These are phyloP conservation scores for Eurytoma adleriae DNA, from an alignment of 2,888 invertebrate genomes.

Conservation along the genomic window DNA sequence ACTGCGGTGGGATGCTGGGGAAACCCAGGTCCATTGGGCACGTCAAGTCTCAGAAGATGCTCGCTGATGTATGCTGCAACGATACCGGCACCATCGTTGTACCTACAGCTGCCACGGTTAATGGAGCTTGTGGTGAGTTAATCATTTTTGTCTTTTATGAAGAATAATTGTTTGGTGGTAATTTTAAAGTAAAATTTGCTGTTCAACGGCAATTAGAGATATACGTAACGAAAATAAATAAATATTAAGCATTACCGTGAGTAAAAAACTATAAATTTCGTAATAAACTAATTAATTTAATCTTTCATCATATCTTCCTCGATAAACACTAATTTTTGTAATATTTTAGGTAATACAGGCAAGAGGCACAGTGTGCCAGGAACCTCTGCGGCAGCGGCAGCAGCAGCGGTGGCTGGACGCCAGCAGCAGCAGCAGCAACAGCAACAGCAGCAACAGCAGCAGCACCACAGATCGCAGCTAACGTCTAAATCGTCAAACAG, in stretches of 20 bases:
- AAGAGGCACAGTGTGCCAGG: slow-evolving; percentile 85
- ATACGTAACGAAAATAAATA: no score
- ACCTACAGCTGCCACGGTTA: slow-evolving; percentile 71
- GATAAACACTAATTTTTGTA: no score
- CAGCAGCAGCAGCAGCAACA: slow-evolving; percentile 46
- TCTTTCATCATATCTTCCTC: no score
- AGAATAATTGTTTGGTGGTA: neutral
- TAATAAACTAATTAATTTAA: neutral
- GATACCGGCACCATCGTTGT: slow-evolving; percentile 62
- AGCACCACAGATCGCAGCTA: slow-evolving; percentile 52
- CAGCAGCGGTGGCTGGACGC: slow-evolving; percentile 34
- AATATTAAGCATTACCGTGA: no score
- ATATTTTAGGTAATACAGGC: slow-evolving; percentile 67
- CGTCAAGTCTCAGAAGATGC: slow-evolving; percentile 72
- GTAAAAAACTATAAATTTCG: no score
- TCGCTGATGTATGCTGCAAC: slow-evolving; percentile 72
- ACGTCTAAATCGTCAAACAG: slow-evolving; percentile 74
- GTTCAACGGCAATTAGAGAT: no score
- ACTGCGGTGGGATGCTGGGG: slow-evolving; percentile 64
- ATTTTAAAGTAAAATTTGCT: no score
- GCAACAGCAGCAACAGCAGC: slow-evolving; percentile 39
- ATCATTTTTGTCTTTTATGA: neutral
- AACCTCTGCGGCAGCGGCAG: slow-evolving; percentile 76
- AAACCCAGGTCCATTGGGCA: slow-evolving; percentile 73
- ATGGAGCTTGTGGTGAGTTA: slow-evolving; percentile 74